A percentile compares a stretch with the other conserved stretches of the same genome.
phyloP scores from a whole-genome alignment of 2,113 vertebrate genomes.

The Oryzias javanicus region DNA sequence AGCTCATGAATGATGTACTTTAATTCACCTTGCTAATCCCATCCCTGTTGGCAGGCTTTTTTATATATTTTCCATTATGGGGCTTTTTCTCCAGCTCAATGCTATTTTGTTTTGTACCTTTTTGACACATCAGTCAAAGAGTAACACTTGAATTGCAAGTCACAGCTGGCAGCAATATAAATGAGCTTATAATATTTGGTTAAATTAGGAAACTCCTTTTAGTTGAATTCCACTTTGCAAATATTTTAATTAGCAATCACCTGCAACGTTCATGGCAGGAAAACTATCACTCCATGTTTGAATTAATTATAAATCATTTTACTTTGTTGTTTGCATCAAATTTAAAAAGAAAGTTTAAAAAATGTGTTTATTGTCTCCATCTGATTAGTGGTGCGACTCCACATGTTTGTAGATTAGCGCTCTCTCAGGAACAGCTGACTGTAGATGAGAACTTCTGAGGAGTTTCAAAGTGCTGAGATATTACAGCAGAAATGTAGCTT shows the following conservation, averaged over 20 bases:
- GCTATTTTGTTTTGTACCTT: conserved; percentile 3
- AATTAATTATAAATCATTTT: conserved; percentile 36
- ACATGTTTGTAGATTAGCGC: background rate
- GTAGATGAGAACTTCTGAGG: conserved; percentile 5
- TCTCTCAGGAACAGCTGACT: conserved; percentile 1
- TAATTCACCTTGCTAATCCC: conserved; percentile 28
- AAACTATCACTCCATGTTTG: conserved; percentile 67
- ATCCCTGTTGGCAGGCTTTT: conserved; percentile 10
- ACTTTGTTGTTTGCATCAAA: conserved; percentile 12
- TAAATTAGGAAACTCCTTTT: conserved; percentile 72
- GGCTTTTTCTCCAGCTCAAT: conserved; percentile 1
- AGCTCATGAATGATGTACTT: conserved; percentile 19
- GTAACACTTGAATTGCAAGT: background rate
- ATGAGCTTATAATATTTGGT: conserved; percentile 70
- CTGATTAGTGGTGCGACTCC: background rate
- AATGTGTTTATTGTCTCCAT: background rate
- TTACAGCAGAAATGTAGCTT: conserved; percentile 15
- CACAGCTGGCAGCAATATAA: background rate
- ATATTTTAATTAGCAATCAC: conserved; percentile 65
- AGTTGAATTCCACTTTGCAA: conserved; percentile 68
- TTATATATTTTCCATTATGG: background rate
- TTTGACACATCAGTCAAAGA: background rate
- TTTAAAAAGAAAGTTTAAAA: background rate
- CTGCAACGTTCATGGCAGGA: conserved; percentile 64
- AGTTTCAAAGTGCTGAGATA: conserved; percentile 13